phyloP scores from a whole-genome alignment of 2,797 vertebrate species.

The Avahi laniger region DNA sequence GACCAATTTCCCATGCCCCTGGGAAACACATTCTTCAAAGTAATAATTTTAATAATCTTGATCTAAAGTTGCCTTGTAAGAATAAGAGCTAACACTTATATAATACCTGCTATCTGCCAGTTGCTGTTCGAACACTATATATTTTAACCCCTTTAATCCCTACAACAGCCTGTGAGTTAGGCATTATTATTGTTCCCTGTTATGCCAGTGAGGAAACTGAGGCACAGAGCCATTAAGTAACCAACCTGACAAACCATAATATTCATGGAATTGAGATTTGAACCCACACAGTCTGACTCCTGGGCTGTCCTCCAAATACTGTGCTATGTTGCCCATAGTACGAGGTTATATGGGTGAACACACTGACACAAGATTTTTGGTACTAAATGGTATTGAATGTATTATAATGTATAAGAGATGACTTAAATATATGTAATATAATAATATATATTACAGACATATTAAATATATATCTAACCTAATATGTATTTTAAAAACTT shows the following conservation, averaged over 20 bases:
- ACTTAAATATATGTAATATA: background rate
- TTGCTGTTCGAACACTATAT: background rate
- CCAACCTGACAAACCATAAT: background rate
- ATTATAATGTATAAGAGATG: background rate
- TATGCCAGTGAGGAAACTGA: background rate
- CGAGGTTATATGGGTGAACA: background rate
- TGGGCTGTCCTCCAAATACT: fast-evolving
- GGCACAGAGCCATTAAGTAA: background rate
- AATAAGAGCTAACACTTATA: background rate
- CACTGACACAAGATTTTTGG: background rate
- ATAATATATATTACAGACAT: background rate
- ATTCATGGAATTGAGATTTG: background rate
- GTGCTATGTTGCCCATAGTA: fast-evolving
- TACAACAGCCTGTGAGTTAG: background rate
- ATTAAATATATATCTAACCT: background rate
- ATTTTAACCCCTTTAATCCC: background rate
- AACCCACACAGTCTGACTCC: background rate
- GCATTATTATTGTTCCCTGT: background rate
- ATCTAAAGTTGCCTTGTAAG: background rate
- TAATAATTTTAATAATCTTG: background rate
- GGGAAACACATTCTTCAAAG: background rate
- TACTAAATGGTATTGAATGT: background rate
- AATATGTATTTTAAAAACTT: background rate
- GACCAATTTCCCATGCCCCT: background rate
- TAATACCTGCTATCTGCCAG: fast-evolving